These are phyloP conservation scores for Rhynchonycteris naso DNA, from an alignment of 2,797 vertebrate genomes.

Conservation along the genomic window DNA sequence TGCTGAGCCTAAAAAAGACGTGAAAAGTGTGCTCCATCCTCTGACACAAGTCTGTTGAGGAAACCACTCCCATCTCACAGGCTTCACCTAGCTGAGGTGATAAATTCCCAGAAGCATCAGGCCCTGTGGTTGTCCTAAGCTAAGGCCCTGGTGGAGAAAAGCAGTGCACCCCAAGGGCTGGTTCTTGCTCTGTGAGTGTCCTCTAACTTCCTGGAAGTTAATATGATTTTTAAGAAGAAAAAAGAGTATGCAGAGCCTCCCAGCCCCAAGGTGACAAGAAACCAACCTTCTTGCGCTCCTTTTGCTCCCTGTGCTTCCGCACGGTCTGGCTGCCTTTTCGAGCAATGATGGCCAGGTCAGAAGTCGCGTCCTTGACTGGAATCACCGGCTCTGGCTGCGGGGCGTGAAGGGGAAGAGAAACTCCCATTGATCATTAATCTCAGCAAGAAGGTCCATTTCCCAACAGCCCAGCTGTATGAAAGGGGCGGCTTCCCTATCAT, in stretches of 20 bases:
- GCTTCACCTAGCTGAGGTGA: not conserved
- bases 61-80: not conserved
- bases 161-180: not conserved
- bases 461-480: not conserved
- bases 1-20: conserved; percentile 93
- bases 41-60: not conserved
- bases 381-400: conserved; percentile 96
- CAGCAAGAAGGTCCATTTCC: not conserved
- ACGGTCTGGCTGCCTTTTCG: conserved; percentile 98
- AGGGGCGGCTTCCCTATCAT: fast-evolving
- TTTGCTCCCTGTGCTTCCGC: conserved; percentile 98
- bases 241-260: not conserved
- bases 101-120: not conserved
- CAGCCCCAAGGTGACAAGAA: not conserved
- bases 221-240: not conserved
- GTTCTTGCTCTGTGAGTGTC: not conserved
- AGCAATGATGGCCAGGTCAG: conserved; percentile 98
- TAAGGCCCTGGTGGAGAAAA: not conserved
- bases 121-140: not conserved
- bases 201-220: not conserved
- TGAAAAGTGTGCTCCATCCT: not conserved
- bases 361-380: conserved; percentile 97
- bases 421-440: not conserved
- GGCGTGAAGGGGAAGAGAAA: conserved; percentile 23
- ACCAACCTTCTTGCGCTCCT: conserved; percentile 97